Evolutionary conservation across 2,797 vertebrate species (phyloP), one percentile per base, ranked within the genome.

Genomic region (Diplodus sargus): DNA sequence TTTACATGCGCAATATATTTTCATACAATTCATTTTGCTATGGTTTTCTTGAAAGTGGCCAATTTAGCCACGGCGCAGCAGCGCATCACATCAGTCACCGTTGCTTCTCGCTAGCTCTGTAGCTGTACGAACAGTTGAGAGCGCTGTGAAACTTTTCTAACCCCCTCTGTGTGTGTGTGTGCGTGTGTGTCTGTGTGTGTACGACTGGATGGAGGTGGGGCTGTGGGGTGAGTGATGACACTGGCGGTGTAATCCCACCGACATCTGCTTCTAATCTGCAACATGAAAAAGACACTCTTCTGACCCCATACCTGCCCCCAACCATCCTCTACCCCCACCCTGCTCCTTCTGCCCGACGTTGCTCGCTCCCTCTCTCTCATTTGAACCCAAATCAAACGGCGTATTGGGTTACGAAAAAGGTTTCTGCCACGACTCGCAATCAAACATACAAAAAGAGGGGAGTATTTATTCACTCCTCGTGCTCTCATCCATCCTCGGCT

Each of bases 221-320:
- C 88, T 86, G 90, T 59, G 61, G 89, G 73, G 77, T 94, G 93
- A 95, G 90, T 94, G 93, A 95, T 94, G 93, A 94, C 89, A 94
- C 92, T 61, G 84, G 82, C 39, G 82, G 87, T 92, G 87, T 94
- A 94, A 94, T 93, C 90, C 90, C 84, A 86, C 83, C 84, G 68
- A 94, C 95, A 95, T 95, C 95, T 96, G 94, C 90, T 95, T 95
- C 90, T 93, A 94, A 95, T 94, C 92, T 93, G 83, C 81, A 91
- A 95, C 91, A 94, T 94, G 93, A 95, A 95, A 93, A 92, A 94
- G 91, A 92, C 93, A 94, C 91, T 92, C 81, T 83, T 77, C 66
- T 88, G 85, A 90, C 94, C 93, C 92, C 88, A 60, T 91, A 89
- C 89, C 86, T 93, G 91, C 90, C 91, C 92, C 89, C 88, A 81